Evolutionary conservation across 2,797 vertebrate species (phyloP).

Genomic region (Myotis findleyi): DNA sequence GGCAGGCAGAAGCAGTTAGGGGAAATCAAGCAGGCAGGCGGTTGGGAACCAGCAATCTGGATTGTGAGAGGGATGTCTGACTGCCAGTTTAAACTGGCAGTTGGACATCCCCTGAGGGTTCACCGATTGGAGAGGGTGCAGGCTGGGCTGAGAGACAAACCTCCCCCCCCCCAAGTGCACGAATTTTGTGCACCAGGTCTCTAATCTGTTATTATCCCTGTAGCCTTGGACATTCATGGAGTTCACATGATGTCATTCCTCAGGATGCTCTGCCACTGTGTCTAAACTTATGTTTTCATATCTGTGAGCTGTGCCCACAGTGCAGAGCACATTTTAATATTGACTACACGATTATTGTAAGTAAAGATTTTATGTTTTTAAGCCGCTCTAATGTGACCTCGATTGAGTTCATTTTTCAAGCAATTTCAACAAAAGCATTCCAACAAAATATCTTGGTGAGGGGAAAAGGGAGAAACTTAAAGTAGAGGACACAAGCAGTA

Average conservation of each 20-base stretch:
- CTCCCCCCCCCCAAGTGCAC: rapidly evolving
- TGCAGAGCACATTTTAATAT: neutral
- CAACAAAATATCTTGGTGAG: neutral
- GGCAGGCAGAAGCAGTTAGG: too few species aligned
- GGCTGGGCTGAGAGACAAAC: too few species aligned
- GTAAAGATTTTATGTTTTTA: neutral
- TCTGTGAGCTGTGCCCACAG: neutral
- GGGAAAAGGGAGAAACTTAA: neutral
- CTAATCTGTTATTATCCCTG: neutral
- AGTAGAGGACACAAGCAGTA: neutral
- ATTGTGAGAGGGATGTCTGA: too few species aligned
- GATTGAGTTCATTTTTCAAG: neutral
- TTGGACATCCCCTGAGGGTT: too few species aligned
- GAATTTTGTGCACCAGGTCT: too few species aligned
- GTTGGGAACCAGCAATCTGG: too few species aligned
- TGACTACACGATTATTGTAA: neutral
- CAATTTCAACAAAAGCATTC: neutral
- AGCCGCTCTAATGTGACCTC: neutral
- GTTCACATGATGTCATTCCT: neutral
- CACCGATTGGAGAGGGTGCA: too few species aligned
- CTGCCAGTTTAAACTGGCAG: too few species aligned
- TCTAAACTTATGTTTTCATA: neutral
- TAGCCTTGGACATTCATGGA: neutral
- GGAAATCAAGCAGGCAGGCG: too few species aligned
- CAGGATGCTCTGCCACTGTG: neutral